Conservation (phyloP, 1,140 invertebrate species). For the Campoletis sonorensis region DNA sequence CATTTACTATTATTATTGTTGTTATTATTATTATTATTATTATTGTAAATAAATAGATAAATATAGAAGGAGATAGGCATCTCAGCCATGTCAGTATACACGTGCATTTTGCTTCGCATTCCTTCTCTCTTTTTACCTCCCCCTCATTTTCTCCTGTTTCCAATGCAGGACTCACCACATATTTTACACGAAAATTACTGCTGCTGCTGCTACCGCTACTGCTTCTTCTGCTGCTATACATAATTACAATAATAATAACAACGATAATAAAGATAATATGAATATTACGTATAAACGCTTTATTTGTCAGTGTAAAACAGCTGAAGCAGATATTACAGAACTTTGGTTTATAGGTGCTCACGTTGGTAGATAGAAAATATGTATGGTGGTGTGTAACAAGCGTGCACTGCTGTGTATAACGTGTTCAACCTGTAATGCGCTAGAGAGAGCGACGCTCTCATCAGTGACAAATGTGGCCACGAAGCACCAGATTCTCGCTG, state of each 20-base stretch:
- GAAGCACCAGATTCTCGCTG: conserved; percentile 32
- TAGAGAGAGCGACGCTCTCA: conserved; percentile 8
- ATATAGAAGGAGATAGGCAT: conserved; percentile 28
- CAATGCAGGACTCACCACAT: not conserved
- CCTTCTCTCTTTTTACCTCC: not conserved
- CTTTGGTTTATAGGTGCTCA: not conserved
- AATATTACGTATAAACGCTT: conserved; percentile 24
- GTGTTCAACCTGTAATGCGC: not conserved
- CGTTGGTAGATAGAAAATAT: not conserved
- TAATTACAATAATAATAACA: conserved; percentile 2
- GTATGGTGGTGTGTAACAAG: conserved; percentile 14
- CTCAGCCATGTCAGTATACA: not conserved
- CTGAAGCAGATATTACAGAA: not conserved
- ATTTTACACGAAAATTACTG: not conserved
- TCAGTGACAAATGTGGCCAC: conserved; percentile 48
- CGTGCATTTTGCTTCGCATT: conserved; percentile 26
- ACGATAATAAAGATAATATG: conserved; percentile 32
- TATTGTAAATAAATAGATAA: not conserved
- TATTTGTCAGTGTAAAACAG: conserved; percentile 12
- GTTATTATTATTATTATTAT: not conserved
- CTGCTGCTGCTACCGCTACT: no score
- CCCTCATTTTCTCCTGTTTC: not conserved
- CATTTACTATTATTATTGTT: not conserved
- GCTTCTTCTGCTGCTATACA: no score
- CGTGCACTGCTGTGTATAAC: not conserved